These are phyloP conservation scores for Drosophila maculinotata DNA, from an alignment of 2,888 invertebrate genomes.

Conservation along the genomic window DNA sequence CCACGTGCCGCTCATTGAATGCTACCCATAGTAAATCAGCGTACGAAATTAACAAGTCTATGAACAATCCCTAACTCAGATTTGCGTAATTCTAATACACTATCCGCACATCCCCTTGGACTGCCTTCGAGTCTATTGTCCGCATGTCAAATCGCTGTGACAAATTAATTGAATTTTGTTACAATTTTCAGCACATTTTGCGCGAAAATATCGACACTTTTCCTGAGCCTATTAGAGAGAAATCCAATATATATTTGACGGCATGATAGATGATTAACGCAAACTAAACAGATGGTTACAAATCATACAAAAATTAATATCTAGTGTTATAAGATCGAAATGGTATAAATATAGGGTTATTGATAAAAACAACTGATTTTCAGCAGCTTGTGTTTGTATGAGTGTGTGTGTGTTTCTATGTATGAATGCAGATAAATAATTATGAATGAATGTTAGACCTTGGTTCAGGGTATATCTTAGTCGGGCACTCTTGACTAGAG, in stretches of 20 bases:
- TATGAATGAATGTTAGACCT: too few species aligned
- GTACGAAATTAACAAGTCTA: constrained; percentile 17
- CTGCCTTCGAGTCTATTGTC: constrained; percentile 7
- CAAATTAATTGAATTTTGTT: constrained; percentile 72
- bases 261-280: constrained; percentile 59
- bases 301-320: constrained; percentile 7
- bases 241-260: constrained; percentile 56
- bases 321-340: neutral
- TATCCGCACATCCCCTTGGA: constrained; percentile 24
- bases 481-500: too few species aligned
- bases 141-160: constrained; percentile 67
- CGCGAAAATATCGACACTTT: constrained; percentile 36
- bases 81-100: constrained; percentile 24
- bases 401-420: too few species aligned
- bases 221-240: constrained; percentile 39
- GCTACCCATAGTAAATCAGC: constrained; percentile 43
- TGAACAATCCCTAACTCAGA: constrained; percentile 19
- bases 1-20: constrained; percentile 47
- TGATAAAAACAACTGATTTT: neutral
- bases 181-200: constrained; percentile 50
- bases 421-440: too few species aligned
- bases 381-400: too few species aligned
- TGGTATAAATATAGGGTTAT: neutral
- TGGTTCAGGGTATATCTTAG: too few species aligned
- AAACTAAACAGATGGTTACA: constrained; percentile 53